phyloP scores from a whole-genome alignment of 2,113 vertebrate species.

The Prochilodus magdalenae region DNA sequence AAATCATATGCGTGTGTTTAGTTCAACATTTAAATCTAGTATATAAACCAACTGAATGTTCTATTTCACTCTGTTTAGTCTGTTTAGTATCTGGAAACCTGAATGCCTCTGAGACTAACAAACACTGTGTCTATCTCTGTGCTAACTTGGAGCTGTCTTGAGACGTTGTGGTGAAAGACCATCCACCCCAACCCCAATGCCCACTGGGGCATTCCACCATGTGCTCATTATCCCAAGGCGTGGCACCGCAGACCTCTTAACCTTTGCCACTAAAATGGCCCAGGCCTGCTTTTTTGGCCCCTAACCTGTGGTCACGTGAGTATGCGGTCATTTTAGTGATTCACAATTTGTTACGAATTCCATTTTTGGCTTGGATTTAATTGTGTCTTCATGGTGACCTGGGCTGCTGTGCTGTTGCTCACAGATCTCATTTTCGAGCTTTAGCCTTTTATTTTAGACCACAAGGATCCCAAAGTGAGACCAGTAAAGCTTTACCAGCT shows the following conservation, averaged over 20 bases:
- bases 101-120: neutral
- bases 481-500: too few relatives aligned
- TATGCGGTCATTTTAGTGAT: neutral
- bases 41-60: neutral
- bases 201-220: slow-evolving; percentile 64
- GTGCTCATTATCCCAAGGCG: slow-evolving; percentile 44
- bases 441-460: neutral
- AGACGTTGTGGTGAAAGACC: slow-evolving; percentile 61
- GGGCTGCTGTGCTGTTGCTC: neutral
- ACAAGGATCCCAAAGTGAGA: neutral
- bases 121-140: slow-evolving; percentile 4
- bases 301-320: neutral
- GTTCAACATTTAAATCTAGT: neutral
- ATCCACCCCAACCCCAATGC: slow-evolving; percentile 50
- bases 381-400: neutral
- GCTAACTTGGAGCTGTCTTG: slow-evolving; percentile 13
- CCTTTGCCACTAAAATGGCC: slow-evolving; percentile 34
- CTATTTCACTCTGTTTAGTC: neutral
- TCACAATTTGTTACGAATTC: neutral
- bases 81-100: neutral
- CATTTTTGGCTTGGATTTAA: neutral
- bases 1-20: too few relatives aligned
- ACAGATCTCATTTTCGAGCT: neutral
- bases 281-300: slow-evolving; percentile 22
- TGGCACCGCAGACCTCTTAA: slow-evolving; percentile 49